Conservation (phyloP, 2,888 invertebrate genomes). For the Apoderus coryli region DNA sequence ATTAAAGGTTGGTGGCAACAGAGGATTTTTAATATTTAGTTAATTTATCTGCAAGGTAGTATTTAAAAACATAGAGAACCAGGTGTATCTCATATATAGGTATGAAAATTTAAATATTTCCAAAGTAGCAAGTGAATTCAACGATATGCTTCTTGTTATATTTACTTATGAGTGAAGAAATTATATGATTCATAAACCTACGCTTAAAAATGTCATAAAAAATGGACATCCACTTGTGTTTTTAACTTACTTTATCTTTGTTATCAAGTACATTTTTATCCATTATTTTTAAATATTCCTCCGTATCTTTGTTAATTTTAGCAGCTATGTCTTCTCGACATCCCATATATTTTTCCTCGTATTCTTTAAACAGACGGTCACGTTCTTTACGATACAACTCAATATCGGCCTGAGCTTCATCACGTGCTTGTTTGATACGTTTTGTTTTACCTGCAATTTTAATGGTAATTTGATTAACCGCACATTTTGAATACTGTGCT, state of each 20-base stretch:
- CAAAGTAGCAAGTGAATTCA: background rate
- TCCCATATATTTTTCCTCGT: constrained; percentile 31
- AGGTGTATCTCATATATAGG: too few relatives aligned
- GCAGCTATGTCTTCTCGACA: constrained; percentile 29
- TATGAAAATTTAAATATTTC: background rate
- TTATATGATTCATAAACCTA: background rate
- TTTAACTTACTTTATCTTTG: constrained; percentile 27
- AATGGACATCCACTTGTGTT: background rate
- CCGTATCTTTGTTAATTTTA: constrained; percentile 30
- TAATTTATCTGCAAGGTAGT: too few relatives aligned
- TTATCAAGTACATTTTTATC: constrained; percentile 24
- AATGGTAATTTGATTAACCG: too few relatives aligned
- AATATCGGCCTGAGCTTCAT: constrained; percentile 31
- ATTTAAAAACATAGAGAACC: too few relatives aligned
- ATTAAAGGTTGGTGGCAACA: too few relatives aligned
- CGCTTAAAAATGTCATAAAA: background rate
- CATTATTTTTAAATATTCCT: constrained; percentile 24
- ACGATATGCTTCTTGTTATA: background rate
- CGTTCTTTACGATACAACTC: constrained; percentile 29
- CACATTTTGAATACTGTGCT: too few relatives aligned
- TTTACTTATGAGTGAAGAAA: constrained; percentile 1
- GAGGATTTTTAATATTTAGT: too few relatives aligned
- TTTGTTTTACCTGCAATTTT: constrained; percentile 29
- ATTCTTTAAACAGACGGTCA: constrained; percentile 29
- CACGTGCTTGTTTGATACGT: constrained; percentile 31